Evolutionary conservation across 2,888 invertebrate species (phyloP).

Genomic region (Leptinotarsa haldemani): DNA sequence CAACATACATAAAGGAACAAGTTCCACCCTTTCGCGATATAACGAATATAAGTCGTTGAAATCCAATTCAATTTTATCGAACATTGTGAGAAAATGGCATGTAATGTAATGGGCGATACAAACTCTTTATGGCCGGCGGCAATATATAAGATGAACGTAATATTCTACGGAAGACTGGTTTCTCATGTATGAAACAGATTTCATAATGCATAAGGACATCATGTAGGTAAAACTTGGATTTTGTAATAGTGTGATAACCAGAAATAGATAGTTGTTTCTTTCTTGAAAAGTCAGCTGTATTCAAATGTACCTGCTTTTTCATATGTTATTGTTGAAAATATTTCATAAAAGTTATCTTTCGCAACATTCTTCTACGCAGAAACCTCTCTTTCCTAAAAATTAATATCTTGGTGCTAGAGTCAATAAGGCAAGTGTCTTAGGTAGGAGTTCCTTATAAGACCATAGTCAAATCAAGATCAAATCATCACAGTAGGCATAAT

Average conservation of each 20-base stretch:
- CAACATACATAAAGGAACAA: neutral
- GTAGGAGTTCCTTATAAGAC: too few species aligned
- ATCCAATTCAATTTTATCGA: neutral
- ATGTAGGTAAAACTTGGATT: neutral
- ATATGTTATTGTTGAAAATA: too few species aligned
- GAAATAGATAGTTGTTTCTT: neutral
- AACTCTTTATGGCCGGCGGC: neutral
- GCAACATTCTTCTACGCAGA: too few species aligned
- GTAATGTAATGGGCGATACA: neutral
- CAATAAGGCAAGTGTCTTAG: too few species aligned
- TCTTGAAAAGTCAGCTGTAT: neutral
- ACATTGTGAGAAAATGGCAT: slow-evolving; percentile 2
- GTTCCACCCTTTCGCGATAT: neutral
- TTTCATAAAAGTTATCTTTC: too few species aligned
- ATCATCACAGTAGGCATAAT: too few species aligned
- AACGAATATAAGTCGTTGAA: neutral
- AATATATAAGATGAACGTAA: slow-evolving; percentile 4
- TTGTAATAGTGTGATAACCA: neutral
- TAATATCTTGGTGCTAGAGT: too few species aligned
- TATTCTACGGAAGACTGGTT: slow-evolving; percentile 12
- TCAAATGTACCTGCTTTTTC: too few species aligned
- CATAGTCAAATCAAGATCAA: too few species aligned
- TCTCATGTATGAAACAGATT: neutral
- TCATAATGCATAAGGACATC: neutral
- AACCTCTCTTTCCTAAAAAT: too few species aligned